Percentiles rank a stretch among this genome's conserved stretches.
Conservation (phyloP, 2,888 invertebrate species). For the Heliconius ethilla region DNA sequence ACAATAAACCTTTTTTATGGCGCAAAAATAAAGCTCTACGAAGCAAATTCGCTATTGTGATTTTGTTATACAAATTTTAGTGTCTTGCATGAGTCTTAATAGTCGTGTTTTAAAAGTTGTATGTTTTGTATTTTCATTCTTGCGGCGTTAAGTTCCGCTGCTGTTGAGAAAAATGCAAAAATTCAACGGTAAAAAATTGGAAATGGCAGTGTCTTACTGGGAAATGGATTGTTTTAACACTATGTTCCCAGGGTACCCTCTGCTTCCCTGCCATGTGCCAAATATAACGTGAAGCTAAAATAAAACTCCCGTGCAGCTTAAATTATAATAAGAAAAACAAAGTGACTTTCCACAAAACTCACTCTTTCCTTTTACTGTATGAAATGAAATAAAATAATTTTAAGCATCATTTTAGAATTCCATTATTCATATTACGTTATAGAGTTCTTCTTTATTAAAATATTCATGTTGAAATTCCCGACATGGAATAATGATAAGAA, state of each 20-base stretch:
- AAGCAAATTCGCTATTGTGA: constrained; percentile 42
- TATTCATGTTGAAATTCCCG: constrained; percentile 47
- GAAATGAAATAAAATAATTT: background rate
- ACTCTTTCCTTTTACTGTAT: background rate
- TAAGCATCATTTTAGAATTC: background rate
- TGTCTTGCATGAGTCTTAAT: constrained; percentile 23
- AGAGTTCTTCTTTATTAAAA: constrained; percentile 45
- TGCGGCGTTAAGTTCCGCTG: no score
- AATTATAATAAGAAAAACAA: background rate
- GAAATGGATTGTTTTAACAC: no score
- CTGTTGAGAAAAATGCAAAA: no score
- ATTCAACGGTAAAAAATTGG: no score
- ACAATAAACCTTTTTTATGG: constrained; percentile 47
- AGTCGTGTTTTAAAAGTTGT: background rate
- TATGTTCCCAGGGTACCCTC: no score
- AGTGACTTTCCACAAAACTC: no score
- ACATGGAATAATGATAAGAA: constrained; percentile 49
- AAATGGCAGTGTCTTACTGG: no score
- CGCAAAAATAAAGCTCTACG: constrained; percentile 43
- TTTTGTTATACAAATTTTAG: constrained; percentile 45
- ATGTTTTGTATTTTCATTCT: no score
- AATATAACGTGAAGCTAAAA: no score
- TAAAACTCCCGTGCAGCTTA: no score
- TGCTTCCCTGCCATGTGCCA: no score
- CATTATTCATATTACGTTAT: constrained; percentile 44